phyloP scores from a whole-genome alignment of 2,797 vertebrate genomes.

The Esox masquinongy region DNA sequence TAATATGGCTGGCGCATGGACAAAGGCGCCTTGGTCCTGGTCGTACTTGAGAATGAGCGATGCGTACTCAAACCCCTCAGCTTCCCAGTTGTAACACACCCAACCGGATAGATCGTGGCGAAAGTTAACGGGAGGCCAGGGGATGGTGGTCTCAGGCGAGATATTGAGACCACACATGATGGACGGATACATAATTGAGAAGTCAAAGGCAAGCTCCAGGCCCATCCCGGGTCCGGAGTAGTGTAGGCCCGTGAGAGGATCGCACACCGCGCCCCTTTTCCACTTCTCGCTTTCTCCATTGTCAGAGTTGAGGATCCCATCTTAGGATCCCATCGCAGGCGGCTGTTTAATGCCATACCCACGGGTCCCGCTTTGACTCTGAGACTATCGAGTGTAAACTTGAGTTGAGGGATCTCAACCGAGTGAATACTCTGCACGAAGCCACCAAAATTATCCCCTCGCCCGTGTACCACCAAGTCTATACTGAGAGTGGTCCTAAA shows the following conservation, averaged over 20 bases:
- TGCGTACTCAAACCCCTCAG: background rate
- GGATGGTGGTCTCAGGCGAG: background rate
- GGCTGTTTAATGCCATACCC: background rate
- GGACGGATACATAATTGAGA: background rate
- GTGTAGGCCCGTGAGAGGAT: slow-evolving; percentile 1
- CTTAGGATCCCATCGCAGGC: background rate
- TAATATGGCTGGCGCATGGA: background rate
- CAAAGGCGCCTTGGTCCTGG: background rate
- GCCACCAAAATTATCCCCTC: background rate
- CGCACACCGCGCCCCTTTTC: background rate
- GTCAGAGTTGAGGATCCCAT: too few relatives aligned
- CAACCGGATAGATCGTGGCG: background rate
- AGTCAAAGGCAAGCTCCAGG: background rate
- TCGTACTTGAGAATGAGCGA: background rate
- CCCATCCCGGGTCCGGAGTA: background rate
- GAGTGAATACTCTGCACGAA: slow-evolving; percentile 40
- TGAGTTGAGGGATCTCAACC: slow-evolving; percentile 5
- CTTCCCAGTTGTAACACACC: background rate
- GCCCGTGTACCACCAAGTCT: slow-evolving; percentile 14
- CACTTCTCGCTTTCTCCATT: background rate
- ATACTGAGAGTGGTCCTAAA: slow-evolving; percentile 34
- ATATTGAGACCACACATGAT: background rate
- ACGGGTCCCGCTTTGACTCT: background rate
- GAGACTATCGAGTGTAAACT: background rate
- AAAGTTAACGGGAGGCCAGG: background rate